These are phyloP conservation scores for Petromus typicus DNA, from an alignment of 2,113 vertebrate species.

Conservation along the genomic window DNA sequence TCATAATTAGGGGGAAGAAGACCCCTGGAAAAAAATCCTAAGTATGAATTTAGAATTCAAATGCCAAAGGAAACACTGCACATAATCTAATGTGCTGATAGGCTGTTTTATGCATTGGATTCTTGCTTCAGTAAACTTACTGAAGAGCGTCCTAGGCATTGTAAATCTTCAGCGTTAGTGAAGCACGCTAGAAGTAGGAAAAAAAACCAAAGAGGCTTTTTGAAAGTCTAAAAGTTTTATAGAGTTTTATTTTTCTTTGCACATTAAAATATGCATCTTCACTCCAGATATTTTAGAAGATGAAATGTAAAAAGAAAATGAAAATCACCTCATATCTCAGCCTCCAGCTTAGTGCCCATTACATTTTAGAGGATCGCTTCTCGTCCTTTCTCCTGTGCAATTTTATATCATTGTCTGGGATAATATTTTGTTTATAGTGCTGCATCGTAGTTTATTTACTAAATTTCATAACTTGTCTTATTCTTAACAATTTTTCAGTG, in stretches of 20 bases:
- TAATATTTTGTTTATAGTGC: background rate
- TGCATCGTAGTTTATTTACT: background rate
- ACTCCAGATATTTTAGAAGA: constrained; percentile 36
- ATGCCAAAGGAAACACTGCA: constrained; percentile 5
- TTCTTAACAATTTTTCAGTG: constrained; percentile 19
- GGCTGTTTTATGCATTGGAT: constrained; percentile 11
- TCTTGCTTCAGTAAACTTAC: constrained; percentile 30
- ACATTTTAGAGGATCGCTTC: constrained; percentile 21
- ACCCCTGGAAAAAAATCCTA: constrained; percentile 15
- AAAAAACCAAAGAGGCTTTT: constrained; percentile 23
- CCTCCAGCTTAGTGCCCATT: constrained; percentile 1
- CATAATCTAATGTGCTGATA: background rate
- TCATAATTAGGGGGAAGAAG: constrained; percentile 7
- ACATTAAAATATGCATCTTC: background rate
- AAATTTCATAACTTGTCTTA: background rate
- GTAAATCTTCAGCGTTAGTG: background rate
- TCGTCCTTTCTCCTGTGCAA: background rate
- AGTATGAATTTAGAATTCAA: constrained; percentile 35
- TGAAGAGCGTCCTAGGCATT: background rate
- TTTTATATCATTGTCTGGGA: constrained; percentile 25
- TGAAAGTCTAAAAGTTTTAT: background rate
- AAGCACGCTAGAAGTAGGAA: constrained; percentile 16
- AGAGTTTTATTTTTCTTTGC: constrained; percentile 43
- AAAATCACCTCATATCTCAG: constrained; percentile 30
- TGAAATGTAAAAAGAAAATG: constrained; percentile 49